A percentile compares a stretch with the other conserved stretches of the same genome.
phyloP scores from a whole-genome alignment of 2,888 invertebrate genomes.

The Sycophila texana region DNA sequence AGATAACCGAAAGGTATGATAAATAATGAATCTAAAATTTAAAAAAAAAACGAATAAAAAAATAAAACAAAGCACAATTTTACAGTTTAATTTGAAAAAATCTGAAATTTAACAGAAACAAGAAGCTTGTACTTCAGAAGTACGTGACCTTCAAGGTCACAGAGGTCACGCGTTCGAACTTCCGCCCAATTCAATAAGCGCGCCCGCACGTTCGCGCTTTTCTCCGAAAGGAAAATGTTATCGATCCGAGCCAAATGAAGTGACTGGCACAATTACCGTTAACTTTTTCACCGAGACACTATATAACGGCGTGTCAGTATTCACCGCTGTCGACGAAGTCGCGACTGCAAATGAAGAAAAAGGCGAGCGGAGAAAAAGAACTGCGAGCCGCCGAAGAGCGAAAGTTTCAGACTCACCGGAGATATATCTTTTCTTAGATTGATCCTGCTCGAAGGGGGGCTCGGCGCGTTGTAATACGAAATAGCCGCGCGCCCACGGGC shows the following conservation, averaged over 20 bases:
- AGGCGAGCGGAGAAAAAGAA: neutral
- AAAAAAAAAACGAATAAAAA: neutral
- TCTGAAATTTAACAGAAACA: too few species aligned
- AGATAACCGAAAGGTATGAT: neutral
- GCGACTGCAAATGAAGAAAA: neutral
- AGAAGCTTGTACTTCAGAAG: too few species aligned
- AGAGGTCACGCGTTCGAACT: conserved; percentile 44
- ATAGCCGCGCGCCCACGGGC: conserved; percentile 31
- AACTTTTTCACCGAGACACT: neutral
- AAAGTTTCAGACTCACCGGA: conserved; percentile 1
- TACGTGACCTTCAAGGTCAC: conserved; percentile 47
- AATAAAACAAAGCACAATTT: too few species aligned
- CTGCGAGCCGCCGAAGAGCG: neutral
- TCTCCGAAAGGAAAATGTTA: neutral
- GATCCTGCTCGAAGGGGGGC: conserved; percentile 11
- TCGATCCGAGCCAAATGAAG: conserved; percentile 1
- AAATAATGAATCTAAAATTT: neutral
- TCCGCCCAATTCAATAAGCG: neutral
- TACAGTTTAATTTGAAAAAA: too few species aligned
- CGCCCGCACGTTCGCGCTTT: neutral
- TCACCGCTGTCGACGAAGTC: neutral
- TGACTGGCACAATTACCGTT: neutral
- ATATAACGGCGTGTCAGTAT: neutral
- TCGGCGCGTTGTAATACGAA: conserved; percentile 35
- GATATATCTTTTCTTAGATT: conserved; percentile 47